Evolutionary conservation across 2,888 invertebrate genomes (phyloP).

Genomic region (Herminia tarsipennalis): DNA sequence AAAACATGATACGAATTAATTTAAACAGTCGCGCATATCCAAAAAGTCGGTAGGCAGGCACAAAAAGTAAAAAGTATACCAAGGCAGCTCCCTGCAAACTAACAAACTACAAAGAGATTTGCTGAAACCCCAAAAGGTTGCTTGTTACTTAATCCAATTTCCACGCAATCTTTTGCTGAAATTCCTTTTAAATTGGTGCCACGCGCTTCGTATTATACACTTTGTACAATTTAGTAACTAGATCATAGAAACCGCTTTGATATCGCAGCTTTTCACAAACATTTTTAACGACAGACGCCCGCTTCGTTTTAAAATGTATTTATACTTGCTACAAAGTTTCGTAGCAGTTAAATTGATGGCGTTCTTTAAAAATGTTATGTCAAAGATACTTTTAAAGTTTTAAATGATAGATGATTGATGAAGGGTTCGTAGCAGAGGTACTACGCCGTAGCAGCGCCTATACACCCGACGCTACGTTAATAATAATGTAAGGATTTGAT

Average conservation of each 20-base stretch:
- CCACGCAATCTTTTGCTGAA: constrained; percentile 44
- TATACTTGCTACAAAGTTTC: constrained; percentile 1
- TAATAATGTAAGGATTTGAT: too few relatives aligned
- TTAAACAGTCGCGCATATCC: constrained; percentile 7
- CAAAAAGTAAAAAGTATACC: constrained; percentile 25
- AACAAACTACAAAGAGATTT: constrained; percentile 55
- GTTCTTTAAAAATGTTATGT: constrained; percentile 1
- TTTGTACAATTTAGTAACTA: constrained; percentile 34
- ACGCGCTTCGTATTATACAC: constrained; percentile 40
- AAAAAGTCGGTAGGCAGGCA: constrained; percentile 16
- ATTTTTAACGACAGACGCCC: neutral
- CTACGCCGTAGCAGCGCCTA: neutral
- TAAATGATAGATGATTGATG: constrained; percentile 2
- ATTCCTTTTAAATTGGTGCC: constrained; percentile 48
- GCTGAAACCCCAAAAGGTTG: constrained; percentile 65
- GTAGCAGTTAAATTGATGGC: constrained; percentile 6
- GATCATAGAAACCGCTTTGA: constrained; percentile 19
- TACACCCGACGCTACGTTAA: too few relatives aligned
- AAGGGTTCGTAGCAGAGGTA: neutral
- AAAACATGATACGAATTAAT: too few relatives aligned
- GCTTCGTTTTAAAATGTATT: constrained; percentile 2
- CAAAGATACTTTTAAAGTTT: constrained; percentile 11
- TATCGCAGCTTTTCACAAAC: constrained; percentile 7
- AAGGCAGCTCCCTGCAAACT: constrained; percentile 25
- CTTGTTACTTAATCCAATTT: constrained; percentile 66